Evolutionary conservation across 1,140 invertebrate species (phyloP).

Genomic region (Subanguina moxae): DNA sequence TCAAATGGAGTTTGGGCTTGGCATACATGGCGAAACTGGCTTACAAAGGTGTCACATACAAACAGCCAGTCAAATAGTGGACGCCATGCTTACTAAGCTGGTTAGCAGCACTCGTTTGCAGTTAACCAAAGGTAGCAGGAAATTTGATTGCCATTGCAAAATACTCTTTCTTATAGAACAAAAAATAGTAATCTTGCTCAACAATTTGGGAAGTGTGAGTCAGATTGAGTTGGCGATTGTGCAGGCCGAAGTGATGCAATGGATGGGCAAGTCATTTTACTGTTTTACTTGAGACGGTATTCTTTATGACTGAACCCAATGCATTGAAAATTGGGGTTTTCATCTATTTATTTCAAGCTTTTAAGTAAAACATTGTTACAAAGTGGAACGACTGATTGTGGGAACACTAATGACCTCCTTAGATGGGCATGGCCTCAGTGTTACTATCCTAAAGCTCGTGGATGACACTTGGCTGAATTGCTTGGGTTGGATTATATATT

Average conservation of each 20-base stretch:
- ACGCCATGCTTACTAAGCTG: slow-evolving; percentile 37
- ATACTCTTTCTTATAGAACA: slow-evolving; percentile 56
- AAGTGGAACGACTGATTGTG: slow-evolving; percentile 67
- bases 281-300: too few species aligned
- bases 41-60: slow-evolving; percentile 68
- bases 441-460: slow-evolving; percentile 67
- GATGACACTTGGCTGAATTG: slow-evolving; percentile 49
- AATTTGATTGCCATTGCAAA: background rate
- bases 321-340: too few species aligned
- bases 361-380: slow-evolving; percentile 65
- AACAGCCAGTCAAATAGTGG: slow-evolving; percentile 32
- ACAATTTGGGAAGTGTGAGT: slow-evolving; percentile 75
- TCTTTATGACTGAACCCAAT: too few species aligned
- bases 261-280: slow-evolving; percentile 57
- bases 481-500: background rate
- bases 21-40: slow-evolving; percentile 81
- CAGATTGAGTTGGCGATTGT: slow-evolving; percentile 75
- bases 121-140: slow-evolving; percentile 9
- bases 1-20: slow-evolving; percentile 76
- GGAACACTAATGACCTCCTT: slow-evolving; percentile 75
- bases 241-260: slow-evolving; percentile 67
- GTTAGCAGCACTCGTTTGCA: slow-evolving; percentile 18
- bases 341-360: too few species aligned
- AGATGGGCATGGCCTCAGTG: slow-evolving; percentile 75
- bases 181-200: slow-evolving; percentile 70